Evolutionary conservation across 2,113 vertebrate genomes (phyloP).

Genomic region (Anser cygnoides): DNA sequence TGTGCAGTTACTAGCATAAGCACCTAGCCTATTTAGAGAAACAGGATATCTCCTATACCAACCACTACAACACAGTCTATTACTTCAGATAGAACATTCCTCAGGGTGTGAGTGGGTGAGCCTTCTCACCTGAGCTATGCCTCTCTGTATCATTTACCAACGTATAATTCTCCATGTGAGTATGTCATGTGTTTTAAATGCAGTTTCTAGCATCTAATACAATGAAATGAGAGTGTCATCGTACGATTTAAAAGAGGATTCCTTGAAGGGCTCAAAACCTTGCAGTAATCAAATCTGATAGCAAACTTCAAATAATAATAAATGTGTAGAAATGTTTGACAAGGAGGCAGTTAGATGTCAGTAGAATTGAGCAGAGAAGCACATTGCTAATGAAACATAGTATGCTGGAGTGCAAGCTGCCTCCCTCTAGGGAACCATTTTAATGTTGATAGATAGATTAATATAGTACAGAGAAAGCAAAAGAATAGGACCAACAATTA

Average conservation of each 20-base stretch:
- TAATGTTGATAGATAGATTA: not conserved
- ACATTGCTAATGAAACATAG: not conserved
- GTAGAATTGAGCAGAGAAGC: not conserved
- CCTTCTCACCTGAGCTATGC: not conserved
- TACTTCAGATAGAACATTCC: not conserved
- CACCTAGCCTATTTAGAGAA: not conserved
- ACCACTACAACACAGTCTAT: not conserved
- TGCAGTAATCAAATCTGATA: not conserved
- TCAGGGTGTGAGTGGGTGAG: not conserved
- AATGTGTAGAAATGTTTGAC: not conserved
- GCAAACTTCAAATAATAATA: not conserved
- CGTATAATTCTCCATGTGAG: accelerated
- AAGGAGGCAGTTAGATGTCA: not conserved
- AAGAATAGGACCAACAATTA: not conserved
- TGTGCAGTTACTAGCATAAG: not conserved
- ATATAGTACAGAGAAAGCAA: not conserved
- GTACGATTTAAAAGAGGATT: not conserved
- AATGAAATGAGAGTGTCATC: not conserved
- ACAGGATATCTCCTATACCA: not conserved
- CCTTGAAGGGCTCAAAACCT: not conserved
- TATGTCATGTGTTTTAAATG: not conserved
- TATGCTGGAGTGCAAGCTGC: not conserved
- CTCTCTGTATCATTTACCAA: not conserved
- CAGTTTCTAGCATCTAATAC: not conserved
- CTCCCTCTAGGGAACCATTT: not conserved